These are phyloP conservation scores for Pinna nobilis DNA, from an alignment of 1,140 invertebrate species.

Conservation along the genomic window DNA sequence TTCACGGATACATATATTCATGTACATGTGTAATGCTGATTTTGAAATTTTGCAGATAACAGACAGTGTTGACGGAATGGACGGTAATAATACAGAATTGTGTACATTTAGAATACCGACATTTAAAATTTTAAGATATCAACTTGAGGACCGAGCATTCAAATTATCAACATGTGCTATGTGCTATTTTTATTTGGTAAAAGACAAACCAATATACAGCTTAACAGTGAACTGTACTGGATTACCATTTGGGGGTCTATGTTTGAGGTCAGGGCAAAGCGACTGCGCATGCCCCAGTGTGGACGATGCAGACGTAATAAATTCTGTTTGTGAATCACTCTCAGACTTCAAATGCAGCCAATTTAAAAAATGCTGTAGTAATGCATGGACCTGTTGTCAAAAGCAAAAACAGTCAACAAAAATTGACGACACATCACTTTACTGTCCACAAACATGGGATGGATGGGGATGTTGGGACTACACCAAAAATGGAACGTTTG, in stretches of 20 bases:
- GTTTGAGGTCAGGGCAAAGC: too few species aligned
- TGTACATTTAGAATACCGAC: too few species aligned
- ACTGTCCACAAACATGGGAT: constrained; percentile 26
- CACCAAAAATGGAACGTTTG: background rate
- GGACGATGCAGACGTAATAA: background rate
- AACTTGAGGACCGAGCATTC: background rate
- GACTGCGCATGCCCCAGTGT: too few species aligned
- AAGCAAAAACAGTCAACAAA: background rate
- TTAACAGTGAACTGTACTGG: background rate
- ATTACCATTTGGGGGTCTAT: too few species aligned
- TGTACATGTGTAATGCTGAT: too few species aligned
- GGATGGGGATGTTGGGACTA: constrained; percentile 33
- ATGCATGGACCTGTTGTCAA: constrained; percentile 15
- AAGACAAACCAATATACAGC: constrained; percentile 1
- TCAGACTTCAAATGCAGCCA: background rate
- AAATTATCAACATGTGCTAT: constrained; percentile 21
- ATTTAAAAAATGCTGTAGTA: constrained; percentile 1
- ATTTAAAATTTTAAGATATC: too few species aligned
- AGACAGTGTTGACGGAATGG: too few species aligned
- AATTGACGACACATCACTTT: background rate
- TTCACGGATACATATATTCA: too few species aligned
- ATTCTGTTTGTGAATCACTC: background rate
- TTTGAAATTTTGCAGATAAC: too few species aligned
- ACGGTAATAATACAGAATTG: too few species aligned
- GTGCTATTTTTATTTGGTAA: constrained; percentile 25